Conservation (phyloP, 2,797 vertebrate genomes). For the Melopsittacus undulatus region DNA sequence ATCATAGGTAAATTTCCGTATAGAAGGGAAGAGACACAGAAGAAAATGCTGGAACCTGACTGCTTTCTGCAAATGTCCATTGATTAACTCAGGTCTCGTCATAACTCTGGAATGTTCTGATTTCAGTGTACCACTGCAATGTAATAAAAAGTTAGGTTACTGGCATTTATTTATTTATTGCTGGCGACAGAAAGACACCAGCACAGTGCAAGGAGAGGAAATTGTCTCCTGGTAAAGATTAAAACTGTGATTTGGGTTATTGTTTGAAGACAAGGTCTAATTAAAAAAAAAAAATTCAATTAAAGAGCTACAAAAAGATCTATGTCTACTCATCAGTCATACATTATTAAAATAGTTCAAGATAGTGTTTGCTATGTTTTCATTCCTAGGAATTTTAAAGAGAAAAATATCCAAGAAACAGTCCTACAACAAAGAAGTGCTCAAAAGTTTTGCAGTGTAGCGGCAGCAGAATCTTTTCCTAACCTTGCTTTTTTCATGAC, state of each 20-base stretch:
- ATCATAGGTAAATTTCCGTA: background rate
- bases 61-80: background rate
- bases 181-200: background rate
- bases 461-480: background rate
- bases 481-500: background rate
- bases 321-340: conserved; percentile 22
- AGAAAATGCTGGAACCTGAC: background rate
- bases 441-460: background rate
- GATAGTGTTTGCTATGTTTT: background rate
- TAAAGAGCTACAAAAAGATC: conserved; percentile 21
- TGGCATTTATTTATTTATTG: conserved; percentile 16
- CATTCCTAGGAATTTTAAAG: background rate
- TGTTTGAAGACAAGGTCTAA: background rate
- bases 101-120: background rate
- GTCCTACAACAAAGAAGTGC: background rate
- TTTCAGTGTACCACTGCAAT: background rate
- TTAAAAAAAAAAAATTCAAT: conserved; percentile 37
- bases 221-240: conserved; percentile 54
- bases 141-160: background rate
- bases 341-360: conserved; percentile 46
- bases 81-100: background rate
- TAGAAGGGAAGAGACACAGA: background rate
- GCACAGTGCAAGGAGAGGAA: conserved; percentile 35
- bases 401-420: background rate
- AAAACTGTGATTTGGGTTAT: conserved; percentile 45